Evolutionary conservation across 2,888 invertebrate genomes (phyloP).

Genomic region (Pristionchus mayeri): DNA sequence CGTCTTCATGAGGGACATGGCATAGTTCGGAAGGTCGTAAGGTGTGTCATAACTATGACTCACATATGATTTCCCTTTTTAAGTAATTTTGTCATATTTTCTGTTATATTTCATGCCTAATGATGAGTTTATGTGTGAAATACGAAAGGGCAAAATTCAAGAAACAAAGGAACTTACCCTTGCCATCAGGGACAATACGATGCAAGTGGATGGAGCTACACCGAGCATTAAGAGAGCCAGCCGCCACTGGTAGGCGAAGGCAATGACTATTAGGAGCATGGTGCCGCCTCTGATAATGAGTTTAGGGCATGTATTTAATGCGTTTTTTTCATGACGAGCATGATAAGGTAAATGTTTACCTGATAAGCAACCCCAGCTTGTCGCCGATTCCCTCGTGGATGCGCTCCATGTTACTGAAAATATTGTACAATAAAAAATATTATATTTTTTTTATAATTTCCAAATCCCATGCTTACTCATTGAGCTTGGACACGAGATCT

Average conservation of each 20-base stretch:
- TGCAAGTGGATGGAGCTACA: constrained; percentile 64
- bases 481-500: constrained; percentile 65
- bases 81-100: too few relatives aligned
- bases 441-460: too few relatives aligned
- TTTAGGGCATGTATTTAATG: too few relatives aligned
- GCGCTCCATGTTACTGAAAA: constrained; percentile 61
- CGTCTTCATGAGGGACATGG: too few relatives aligned
- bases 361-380: constrained; percentile 68
- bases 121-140: too few relatives aligned
- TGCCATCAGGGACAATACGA: constrained; percentile 69
- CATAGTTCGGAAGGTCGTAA: too few relatives aligned
- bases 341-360: too few relatives aligned
- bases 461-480: constrained; percentile 66
- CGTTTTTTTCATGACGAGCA: too few relatives aligned
- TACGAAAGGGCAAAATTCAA: too few relatives aligned
- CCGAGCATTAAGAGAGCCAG: constrained; percentile 68
- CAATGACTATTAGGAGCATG: constrained; percentile 62
- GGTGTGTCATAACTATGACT: too few relatives aligned
- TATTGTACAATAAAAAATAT: not conserved
- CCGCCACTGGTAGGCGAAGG: constrained; percentile 67
- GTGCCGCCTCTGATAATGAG: constrained; percentile 52
- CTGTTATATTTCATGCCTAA: too few relatives aligned
- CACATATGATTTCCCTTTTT: too few relatives aligned
- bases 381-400: constrained; percentile 71
- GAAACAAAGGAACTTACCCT: constrained; percentile 59